phyloP scores from a whole-genome alignment of 2,113 vertebrate genomes.

The Gadus macrocephalus region DNA sequence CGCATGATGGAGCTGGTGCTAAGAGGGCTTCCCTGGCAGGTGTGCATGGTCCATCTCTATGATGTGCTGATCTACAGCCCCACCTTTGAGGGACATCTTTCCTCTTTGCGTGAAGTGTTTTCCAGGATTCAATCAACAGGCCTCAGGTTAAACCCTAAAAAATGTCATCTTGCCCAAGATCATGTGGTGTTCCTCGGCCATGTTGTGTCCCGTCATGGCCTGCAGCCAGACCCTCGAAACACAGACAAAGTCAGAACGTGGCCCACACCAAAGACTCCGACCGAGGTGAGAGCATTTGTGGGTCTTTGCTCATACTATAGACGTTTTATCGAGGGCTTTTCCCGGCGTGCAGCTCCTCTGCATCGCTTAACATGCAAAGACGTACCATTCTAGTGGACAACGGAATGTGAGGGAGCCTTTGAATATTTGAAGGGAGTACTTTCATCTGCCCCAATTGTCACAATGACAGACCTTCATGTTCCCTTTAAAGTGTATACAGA shows the following conservation, averaged over 20 bases:
- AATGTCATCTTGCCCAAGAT: constrained; percentile 25
- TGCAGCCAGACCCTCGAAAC: constrained; percentile 19
- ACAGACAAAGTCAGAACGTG: neutral
- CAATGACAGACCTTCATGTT: too few relatives aligned
- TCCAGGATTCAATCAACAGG: neutral
- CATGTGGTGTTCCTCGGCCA: constrained; percentile 4
- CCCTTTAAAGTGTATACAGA: too few relatives aligned
- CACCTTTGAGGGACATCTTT: neutral
- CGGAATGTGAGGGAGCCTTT: too few relatives aligned
- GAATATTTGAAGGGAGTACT: too few relatives aligned
- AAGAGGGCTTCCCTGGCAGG: constrained; percentile 7
- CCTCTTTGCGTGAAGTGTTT: neutral
- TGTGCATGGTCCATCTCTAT: too few relatives aligned
- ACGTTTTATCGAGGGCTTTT: too few relatives aligned
- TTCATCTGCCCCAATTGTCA: too few relatives aligned
- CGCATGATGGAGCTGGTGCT: constrained; percentile 28
- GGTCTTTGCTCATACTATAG: too few relatives aligned
- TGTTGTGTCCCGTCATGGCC: neutral
- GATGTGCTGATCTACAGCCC: neutral
- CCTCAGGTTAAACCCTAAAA: constrained; percentile 13
- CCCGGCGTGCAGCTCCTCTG: too few relatives aligned
- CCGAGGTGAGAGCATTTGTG: too few relatives aligned
- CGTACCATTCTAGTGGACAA: too few relatives aligned
- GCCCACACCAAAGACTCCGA: neutral
- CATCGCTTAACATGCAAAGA: too few relatives aligned